Conservation (phyloP, 2,113 vertebrate species). For the Phalacrocorax aristotelis region DNA sequence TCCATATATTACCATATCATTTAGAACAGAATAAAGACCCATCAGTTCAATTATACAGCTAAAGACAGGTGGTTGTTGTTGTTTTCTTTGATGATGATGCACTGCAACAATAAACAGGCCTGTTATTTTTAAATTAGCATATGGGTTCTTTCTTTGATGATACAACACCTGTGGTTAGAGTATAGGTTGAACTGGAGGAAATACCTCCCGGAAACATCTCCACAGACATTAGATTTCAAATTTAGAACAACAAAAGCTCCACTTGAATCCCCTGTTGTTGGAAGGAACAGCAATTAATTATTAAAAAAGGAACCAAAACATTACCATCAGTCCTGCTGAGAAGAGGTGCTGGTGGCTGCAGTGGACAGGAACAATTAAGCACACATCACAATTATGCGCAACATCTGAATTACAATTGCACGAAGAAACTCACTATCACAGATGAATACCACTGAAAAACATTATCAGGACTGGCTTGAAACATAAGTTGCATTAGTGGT, state of each 20-base stretch:
- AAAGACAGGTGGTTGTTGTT: slow-evolving; percentile 69
- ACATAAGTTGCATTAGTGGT: not conserved
- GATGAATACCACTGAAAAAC: slow-evolving; percentile 30
- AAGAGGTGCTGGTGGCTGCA: slow-evolving; percentile 41
- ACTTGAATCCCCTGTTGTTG: slow-evolving; percentile 34
- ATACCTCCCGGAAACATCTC: slow-evolving; percentile 48
- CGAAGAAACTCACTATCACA: slow-evolving; percentile 33
- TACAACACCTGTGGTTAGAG: slow-evolving; percentile 61
- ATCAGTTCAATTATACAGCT: slow-evolving; percentile 47
- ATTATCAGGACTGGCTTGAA: slow-evolving; percentile 46
- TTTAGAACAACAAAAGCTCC: slow-evolving; percentile 57
- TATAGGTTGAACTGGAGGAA: slow-evolving; percentile 28
- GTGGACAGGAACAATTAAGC: slow-evolving; percentile 56
- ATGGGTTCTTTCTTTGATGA: slow-evolving; percentile 59
- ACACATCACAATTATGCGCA: slow-evolving; percentile 42
- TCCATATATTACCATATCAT: slow-evolving; percentile 55
- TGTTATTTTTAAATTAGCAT: slow-evolving; percentile 63
- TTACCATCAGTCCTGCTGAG: slow-evolving; percentile 60
- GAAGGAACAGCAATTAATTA: slow-evolving; percentile 66
- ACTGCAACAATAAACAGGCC: slow-evolving; percentile 59
- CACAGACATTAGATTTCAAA: slow-evolving; percentile 44
- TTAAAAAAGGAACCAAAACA: slow-evolving; percentile 56
- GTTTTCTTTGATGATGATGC: slow-evolving; percentile 69
- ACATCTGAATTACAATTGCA: slow-evolving; percentile 57
- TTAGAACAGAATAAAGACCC: slow-evolving; percentile 54